These are phyloP conservation scores for Coccyzus lansbergi DNA, from an alignment of 2,797 vertebrate genomes.

Conservation along the genomic window DNA sequence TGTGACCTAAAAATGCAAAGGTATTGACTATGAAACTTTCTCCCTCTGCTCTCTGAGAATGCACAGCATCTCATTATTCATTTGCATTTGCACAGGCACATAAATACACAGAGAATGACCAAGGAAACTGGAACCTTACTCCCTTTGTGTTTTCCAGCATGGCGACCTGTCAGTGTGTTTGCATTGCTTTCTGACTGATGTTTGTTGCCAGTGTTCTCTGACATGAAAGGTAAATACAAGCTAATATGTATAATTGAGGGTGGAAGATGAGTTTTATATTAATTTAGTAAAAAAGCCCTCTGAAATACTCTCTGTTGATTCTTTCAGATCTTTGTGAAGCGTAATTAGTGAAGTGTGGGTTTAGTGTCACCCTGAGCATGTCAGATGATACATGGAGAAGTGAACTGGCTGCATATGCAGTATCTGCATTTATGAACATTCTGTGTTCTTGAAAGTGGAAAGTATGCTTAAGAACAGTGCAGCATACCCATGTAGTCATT, in stretches of 20 bases:
- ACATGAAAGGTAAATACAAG: not conserved
- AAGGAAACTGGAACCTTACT: not conserved
- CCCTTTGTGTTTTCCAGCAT: not conserved
- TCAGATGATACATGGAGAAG: not conserved
- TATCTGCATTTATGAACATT: not conserved
- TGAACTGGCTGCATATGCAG: not conserved
- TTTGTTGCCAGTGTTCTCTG: not conserved
- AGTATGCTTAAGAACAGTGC: not conserved
- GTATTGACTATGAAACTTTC: not conserved
- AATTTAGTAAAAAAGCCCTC: not conserved
- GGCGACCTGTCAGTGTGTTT: rapidly evolving
- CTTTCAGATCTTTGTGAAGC: not conserved
- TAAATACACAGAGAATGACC: not conserved
- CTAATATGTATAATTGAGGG: not conserved
- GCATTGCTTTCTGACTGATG: not conserved
- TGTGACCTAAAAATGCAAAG: not conserved
- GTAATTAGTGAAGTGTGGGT: not conserved
- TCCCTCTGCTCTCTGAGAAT: not conserved
- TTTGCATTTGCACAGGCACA: not conserved
- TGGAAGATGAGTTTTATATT: not conserved
- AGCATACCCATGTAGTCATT: too few relatives aligned
- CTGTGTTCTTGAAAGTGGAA: not conserved
- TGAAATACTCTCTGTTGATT: not conserved
- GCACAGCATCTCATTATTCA: not conserved
- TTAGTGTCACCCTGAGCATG: not conserved